These are phyloP conservation scores for Andrena cerasifolii DNA, from an alignment of 1,140 invertebrate genomes.

Conservation along the genomic window DNA sequence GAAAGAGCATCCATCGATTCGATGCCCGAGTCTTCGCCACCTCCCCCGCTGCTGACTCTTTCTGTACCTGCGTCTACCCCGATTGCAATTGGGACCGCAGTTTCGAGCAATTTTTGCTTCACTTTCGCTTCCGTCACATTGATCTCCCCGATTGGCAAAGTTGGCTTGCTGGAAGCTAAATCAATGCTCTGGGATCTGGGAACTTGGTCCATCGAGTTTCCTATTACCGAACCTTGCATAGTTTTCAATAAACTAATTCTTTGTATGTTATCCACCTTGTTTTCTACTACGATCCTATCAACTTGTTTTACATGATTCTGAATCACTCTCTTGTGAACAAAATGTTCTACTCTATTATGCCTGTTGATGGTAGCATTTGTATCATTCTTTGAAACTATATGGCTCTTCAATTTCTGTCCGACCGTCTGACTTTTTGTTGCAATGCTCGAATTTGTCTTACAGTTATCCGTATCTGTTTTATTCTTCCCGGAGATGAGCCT, in stretches of 20 bases:
- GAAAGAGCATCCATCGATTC: conserved; percentile 96
- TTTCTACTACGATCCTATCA: conserved; percentile 47
- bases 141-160: conserved; percentile 79
- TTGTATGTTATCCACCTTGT: conserved; percentile 68
- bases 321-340: conserved; percentile 70
- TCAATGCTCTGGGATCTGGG: conserved; percentile 59
- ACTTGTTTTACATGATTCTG: conserved; percentile 75
- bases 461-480: conserved; percentile 71
- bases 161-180: conserved; percentile 64
- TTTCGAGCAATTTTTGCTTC: conserved; percentile 85
- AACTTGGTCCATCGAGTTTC: conserved; percentile 62
- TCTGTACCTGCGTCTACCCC: conserved; percentile 73
- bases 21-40: conserved; percentile 94
- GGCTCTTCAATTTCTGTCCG: conserved; percentile 77
- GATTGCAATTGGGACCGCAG: conserved; percentile 74
- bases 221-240: conserved; percentile 53
- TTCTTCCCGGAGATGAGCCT: conserved; percentile 66
- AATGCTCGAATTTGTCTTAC: conserved; percentile 56
- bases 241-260: conserved; percentile 76
- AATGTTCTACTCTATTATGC: conserved; percentile 70
- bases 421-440: conserved; percentile 63
- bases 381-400: conserved; percentile 67
- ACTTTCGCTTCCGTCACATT: conserved; percentile 85
- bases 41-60: conserved; percentile 76
- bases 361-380: conserved; percentile 68